Base-by-base conservation (phyloP, 2,888 invertebrate genomes). In the Willowsia nigromaculata region DNA sequence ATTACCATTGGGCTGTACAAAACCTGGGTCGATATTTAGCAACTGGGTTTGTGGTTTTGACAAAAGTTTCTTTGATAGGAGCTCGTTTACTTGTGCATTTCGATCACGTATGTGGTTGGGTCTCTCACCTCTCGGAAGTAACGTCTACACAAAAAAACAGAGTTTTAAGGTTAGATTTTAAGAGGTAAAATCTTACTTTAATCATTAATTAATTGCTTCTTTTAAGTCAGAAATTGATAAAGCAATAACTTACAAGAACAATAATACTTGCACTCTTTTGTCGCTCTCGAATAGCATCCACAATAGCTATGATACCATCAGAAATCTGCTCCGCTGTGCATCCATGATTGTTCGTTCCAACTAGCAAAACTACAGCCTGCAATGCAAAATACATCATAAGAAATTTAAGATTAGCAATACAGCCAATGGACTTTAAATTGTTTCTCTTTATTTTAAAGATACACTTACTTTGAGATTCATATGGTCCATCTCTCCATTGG, bases 401-500 rank as follows among this genome's bases (percentile, higher is more conserved):
- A 40, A 7, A 40, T 40, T 40, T 40, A n/a, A n/a, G n/a, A n/a
- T n/a, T n/a, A n/a, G n/a, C n/a, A n/a, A n/a, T n/a, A n/a, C n/a
- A n/a, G n/a, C n/a, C n/a, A n/a, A n/a, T n/a, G n/a, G n/a, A n/a
- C n/a, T n/a, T n/a, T n/a, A n/a, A n/a, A n/a, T n/a, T n/a, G n/a
- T n/a, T n/a, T n/a, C n/a, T n/a, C n/a, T n/a, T n/a, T n/a, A n/a
- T n/a, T n/a, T n/a, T n/a, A n/a, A n/a, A n/a, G n/a, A n/a, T n/a
- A n/a, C n/a, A n/a, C 47, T 90, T 93, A 97, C 97, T 95, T 98
- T 98, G 9, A 98, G 98, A 93, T 96, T 96, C 91, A 98, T 96
- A 94, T 96, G 96, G 93, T 98, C 98, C 93, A 98, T 94, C 94
- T 98, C 98, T 81, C 98, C 98, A 94, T 98, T 97, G 93, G 96